These are phyloP conservation scores for Limnephilus lunatus DNA, from an alignment of 2,888 invertebrate genomes.

Conservation along the genomic window DNA sequence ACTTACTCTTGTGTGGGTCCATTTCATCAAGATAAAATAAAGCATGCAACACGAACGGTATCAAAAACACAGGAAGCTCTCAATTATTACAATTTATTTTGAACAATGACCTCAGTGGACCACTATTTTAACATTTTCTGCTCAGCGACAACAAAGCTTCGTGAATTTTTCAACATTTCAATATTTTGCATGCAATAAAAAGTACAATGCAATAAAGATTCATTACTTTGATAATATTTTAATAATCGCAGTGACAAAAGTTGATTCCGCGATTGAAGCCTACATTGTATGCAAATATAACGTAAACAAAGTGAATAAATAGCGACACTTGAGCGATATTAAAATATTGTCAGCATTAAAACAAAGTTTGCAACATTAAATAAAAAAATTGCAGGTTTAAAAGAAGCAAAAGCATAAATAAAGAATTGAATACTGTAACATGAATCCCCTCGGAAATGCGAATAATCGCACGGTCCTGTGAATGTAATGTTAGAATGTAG, in stretches of 20 bases:
- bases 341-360: background rate
- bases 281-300: background rate
- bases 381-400: background rate
- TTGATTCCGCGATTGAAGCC: background rate
- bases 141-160: background rate
- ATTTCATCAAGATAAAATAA: background rate
- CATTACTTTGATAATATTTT: background rate
- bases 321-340: background rate
- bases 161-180: background rate
- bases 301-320: background rate
- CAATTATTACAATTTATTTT: background rate
- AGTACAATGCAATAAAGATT: background rate
- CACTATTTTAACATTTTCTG: background rate
- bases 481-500: background rate
- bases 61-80: background rate
- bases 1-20: background rate
- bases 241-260: background rate
- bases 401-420: background rate
- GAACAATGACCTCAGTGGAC: background rate
- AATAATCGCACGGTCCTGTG: background rate
- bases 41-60: background rate
- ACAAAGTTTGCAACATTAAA: background rate
- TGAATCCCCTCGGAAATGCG: background rate
- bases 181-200: background rate
- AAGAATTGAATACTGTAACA: background rate